Base-by-base conservation (phyloP, 37 sponge, comb jelly and placozoan species). In the Sycon ciliatum region DNA sequence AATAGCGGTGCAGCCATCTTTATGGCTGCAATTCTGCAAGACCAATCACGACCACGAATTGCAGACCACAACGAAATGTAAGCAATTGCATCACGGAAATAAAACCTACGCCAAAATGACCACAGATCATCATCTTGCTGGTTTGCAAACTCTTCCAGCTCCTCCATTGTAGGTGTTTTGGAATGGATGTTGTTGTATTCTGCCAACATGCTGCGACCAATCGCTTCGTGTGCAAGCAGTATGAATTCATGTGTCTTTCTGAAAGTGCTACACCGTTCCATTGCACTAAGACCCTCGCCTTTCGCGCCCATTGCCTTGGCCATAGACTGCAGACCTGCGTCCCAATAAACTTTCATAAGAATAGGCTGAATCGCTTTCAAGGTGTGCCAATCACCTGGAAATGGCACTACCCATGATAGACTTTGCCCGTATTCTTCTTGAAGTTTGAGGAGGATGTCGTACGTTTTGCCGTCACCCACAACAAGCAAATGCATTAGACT, bases 301-400 rank as follows among this genome's bases (percentile, higher is more conserved):
- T 36, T 27, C 3, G 67, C n/a, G 33, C 68, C 37, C 24, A 34
- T 66, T 36, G 77, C 33, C 35, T 30, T 65, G 7, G 77, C 77
- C 23, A 76, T 20, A 7, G 42, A 53, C 16, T 57, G 1, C 34
- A 76, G 38, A 23, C 77, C 77, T 46, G 77, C 77, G 34, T 64
- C 67, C 32, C 34, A 76, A n/a, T n/a, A n/a, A n/a, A n/a, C n/a
- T n/a, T 74, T 61, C 11, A 61, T 35, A 3, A 74, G 34, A 7
- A 64, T 67, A 11, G 34, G 38, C 24, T 76, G 67, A 39, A 31
- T 66, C 7, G 64, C 65, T 39, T 76, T 76, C 4, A 65, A 36
- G 31, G 65, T 23, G 32, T 76, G 76, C 76, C 76, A 76, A 28
- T 76, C 76, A 2, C 76, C 67, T 46, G 66, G 65, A 65, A 65